Base-by-base conservation (phyloP, 2,888 invertebrate species). In the Disparrhopalites patrizii region DNA sequence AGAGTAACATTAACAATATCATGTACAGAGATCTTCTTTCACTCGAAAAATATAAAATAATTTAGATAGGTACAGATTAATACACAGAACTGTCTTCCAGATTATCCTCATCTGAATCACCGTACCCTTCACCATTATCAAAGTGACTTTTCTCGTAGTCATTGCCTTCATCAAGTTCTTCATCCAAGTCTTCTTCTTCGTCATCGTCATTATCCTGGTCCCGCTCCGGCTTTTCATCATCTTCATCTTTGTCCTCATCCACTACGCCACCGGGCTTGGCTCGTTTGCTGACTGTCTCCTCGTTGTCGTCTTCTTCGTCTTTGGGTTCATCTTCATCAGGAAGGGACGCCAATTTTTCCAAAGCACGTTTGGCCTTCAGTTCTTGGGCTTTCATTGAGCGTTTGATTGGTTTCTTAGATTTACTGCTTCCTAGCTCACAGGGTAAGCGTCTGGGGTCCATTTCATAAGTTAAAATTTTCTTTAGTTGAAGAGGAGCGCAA, bases 81-180 rank as follows among this genome's bases (percentile, higher is more conserved):
- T 61, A 76, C 1, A 72, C 68, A 23, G 69, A 69, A 8, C 71
- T 72, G n/a, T 75, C 75, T 28, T 74, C 75, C 8, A 73, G 69
- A 71, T 76, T 79, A 36, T 80, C 79, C 57, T 78, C 81, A 65
- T 82, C 82, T 36, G 81, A 78, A 50, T 79, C 79, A 8, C 80
- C 68, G 76, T 84, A 84, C 66, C 81, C 84, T n/a, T 85, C 81
- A 60, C 81, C 82, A 63, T 77, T 77, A 62, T 77, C 77, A 65
- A 77, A 77, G 63, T 76, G 76, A 27, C 70, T 71, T 27, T 70
- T 64, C 20, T 68, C 68, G 63, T 77, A 77, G 51, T 77, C 77
- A 10, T 76, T 77, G 8, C 76, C 77, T 52, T 84, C 83, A 61
- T 83, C 84, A 54, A 83, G 81, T 20, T 80, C 77, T 55, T 83